These are phyloP conservation scores for Loripinus fragilis DNA, from an alignment of 2,888 invertebrate species.

Conservation along the genomic window DNA sequence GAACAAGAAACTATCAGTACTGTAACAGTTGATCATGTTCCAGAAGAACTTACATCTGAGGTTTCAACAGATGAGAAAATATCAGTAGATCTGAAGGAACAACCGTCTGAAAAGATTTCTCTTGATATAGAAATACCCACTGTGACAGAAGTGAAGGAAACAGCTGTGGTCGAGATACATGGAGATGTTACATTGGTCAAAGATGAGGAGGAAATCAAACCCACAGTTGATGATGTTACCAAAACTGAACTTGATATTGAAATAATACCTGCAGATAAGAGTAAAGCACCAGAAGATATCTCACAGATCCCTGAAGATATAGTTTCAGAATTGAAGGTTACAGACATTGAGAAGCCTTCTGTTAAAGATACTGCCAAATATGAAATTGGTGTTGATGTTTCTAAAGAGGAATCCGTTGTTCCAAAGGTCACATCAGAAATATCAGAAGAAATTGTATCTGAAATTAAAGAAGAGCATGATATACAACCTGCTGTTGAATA, in stretches of 20 bases:
- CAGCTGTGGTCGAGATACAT: background rate
- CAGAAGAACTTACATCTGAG: too few relatives aligned
- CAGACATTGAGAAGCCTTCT: background rate
- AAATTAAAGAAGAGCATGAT: background rate
- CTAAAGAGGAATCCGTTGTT: background rate
- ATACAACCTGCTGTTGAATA: background rate
- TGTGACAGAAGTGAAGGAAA: background rate
- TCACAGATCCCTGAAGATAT: constrained; percentile 9
- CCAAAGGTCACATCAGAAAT: background rate
- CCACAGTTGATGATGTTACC: too few relatives aligned
- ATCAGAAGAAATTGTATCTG: background rate
- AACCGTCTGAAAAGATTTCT: constrained; percentile 4
- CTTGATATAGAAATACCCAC: background rate
- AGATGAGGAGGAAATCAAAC: too few relatives aligned
- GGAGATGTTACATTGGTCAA: background rate
- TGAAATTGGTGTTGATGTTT: background rate
- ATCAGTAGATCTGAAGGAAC: constrained; percentile 14
- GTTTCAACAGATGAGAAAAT: background rate
- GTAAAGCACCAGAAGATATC: background rate
- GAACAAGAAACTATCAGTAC: background rate
- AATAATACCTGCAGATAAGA: background rate
- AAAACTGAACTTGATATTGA: background rate
- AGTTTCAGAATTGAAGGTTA: background rate
- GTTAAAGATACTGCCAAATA: background rate
- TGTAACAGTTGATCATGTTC: too few relatives aligned